Base-by-base conservation (phyloP, 1,140 invertebrate species). In the Sycophila sp. region DNA sequence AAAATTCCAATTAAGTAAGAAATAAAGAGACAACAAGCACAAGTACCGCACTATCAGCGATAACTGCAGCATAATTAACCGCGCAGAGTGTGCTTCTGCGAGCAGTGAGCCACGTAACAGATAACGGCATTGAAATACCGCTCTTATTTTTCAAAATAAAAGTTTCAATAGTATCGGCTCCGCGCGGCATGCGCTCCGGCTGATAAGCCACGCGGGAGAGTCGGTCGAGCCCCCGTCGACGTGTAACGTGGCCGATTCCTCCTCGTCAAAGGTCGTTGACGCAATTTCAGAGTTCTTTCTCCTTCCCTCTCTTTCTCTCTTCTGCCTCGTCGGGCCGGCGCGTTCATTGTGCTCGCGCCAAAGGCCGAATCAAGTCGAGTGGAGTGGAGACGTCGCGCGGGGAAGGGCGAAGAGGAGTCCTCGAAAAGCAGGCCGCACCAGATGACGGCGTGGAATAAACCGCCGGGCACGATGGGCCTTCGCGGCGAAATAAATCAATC, bases 401-500 rank as follows among this genome's bases (percentile, higher is more conserved):
- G n/a, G n/a, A n/a, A n/a, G n/a, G n/a, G n/a, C n/a, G n/a, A n/a
- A n/a, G n/a, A n/a, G n/a, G n/a, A n/a, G n/a, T n/a, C n/a, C n/a
- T n/a, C n/a, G n/a, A n/a, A n/a, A n/a, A n/a, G n/a, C n/a, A n/a
- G n/a, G n/a, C n/a, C n/a, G n/a, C n/a, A n/a, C n/a, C n/a, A n/a
- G n/a, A n/a, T n/a, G n/a, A n/a, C n/a, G n/a, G n/a, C n/a, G n/a
- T n/a, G n/a, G 28, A 28, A 64, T 64, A 53, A 65, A 65, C 40
- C 34, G 34, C 17, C 11, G 4, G 15, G 32, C 24, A 22, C 0
- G 7, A 3, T 1, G 26, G 2, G 26, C 10, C 32, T 15, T 32
- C 55, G 26, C 13, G 10, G 26, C 28, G 38, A 67, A 45, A 67
- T 67, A 59, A 68, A 68, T 62, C 75, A 72, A 72, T 72, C 69